Evolutionary conservation across 2,797 vertebrate genomes (phyloP), one percentile per base, ranked within the genome.

Genomic region (Oryzias dopingdopingensis): DNA sequence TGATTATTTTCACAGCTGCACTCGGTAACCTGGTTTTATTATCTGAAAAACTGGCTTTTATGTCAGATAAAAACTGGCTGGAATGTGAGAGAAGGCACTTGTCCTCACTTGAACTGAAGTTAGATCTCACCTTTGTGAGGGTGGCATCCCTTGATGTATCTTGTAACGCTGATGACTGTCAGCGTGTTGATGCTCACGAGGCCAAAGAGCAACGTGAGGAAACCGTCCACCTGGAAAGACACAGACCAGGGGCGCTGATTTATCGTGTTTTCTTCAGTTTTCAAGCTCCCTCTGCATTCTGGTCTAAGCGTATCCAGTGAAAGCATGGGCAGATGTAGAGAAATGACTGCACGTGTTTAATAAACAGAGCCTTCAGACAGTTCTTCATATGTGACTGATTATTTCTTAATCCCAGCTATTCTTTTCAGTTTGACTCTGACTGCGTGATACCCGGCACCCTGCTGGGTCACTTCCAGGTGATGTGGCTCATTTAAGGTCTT

Each of bases 161-260:
- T 91, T 49, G 92, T 95, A 79, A 96, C 69, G 45, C 94, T 96
- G 87, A 96, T 95, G 45, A 96, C 92, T 0, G 94, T 95, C 57
- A 96, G 86, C 13, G 95, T 96, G 82, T 95, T 95, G 87, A 96
- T 95, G 84, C 95, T 95, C 5, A 92, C 89, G 3, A 96, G 89
- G 47, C 94, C 95, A 53, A 96, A 96, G 5, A 96, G 90, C 59
- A 96, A 81, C 0, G 94, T 96, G 66, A 95, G 90, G 86, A 96
- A 96, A 2, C 94, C 94, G 29, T 94, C 94, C 49, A 96, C 72
- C 95, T 96, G 81, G 52, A 86, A 72, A 74, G 37, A 72, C 53
- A 74, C 29, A 52, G 5, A 42, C 37, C 45, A 17, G 20, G 72
- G 55, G 68, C 41, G 20, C 14, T 63, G 42, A 53, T 52, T 61